Evolutionary conservation across 2,888 invertebrate species (phyloP).

Genomic region (Drosophila fulvimacula): DNA sequence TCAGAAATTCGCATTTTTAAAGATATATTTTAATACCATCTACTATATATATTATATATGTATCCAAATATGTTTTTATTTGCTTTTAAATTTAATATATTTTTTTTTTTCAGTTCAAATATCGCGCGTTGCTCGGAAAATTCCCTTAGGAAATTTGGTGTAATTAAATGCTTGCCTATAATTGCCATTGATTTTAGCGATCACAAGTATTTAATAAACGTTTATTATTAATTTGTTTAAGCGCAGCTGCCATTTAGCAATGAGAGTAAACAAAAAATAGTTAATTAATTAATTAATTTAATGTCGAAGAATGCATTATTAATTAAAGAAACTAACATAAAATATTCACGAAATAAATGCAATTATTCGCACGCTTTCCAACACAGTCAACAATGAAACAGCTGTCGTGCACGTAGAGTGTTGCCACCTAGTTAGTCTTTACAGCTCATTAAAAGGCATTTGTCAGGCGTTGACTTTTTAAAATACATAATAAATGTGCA

Average conservation of each 20-base stretch:
- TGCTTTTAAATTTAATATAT: neutral
- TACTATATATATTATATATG: too few species aligned
- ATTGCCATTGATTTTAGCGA: neutral
- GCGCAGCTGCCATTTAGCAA: too few species aligned
- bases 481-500: neutral
- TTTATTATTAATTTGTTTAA: neutral
- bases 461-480: neutral
- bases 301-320: neutral
- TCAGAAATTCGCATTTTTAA: neutral
- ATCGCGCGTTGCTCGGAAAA: neutral
- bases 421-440: constrained; percentile 2
- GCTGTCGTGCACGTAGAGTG: neutral
- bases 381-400: neutral
- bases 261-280: too few species aligned
- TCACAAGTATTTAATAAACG: neutral
- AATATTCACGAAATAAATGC: neutral
- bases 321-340: neutral
- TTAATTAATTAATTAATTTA: neutral
- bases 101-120: neutral
- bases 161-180: neutral
- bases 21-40: neutral
- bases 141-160: neutral
- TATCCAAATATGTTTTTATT: too few species aligned
- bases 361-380: neutral
- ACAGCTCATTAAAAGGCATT: neutral